A percentile compares a stretch with the other conserved stretches of the same genome.
Evolutionary conservation across 1,140 invertebrate genomes (phyloP).

Genomic region (Ostrea denselamellosa): DNA sequence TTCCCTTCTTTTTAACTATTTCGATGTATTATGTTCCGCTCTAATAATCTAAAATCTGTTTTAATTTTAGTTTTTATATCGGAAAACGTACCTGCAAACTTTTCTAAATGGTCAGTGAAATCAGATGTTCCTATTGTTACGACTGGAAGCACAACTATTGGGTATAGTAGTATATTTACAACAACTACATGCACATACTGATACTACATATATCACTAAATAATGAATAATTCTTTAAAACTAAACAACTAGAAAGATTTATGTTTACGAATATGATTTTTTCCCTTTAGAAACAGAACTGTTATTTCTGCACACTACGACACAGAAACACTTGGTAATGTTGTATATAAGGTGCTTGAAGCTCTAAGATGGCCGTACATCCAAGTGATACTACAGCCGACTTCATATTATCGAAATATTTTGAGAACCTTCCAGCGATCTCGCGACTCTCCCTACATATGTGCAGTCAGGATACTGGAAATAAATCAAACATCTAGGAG

Average conservation of each 20-base stretch:
- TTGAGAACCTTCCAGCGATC: not conserved
- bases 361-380: not conserved
- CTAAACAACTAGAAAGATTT: no score
- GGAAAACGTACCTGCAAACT: not conserved
- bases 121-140: not conserved
- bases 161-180: not conserved
- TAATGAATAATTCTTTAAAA: not conserved
- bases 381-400: conserved; percentile 5
- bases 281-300: not conserved
- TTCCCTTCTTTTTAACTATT: not conserved
- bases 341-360: not conserved
- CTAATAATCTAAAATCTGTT: not conserved
- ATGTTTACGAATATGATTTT: not conserved
- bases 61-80: conserved; percentile 16
- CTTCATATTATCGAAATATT: not conserved
- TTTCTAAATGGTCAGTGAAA: not conserved
- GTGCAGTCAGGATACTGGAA: not conserved
- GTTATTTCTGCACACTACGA: not conserved
- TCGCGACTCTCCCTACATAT: conserved; percentile 18
- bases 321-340: not conserved
- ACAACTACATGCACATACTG: no score
- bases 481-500: not conserved
- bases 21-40: not conserved
- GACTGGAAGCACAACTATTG: not conserved
- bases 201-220: no score